Evolutionary conservation across 2,113 vertebrate species (phyloP), one percentile per base, ranked within the genome.

Genomic region (Pelobates fuscus): DNA sequence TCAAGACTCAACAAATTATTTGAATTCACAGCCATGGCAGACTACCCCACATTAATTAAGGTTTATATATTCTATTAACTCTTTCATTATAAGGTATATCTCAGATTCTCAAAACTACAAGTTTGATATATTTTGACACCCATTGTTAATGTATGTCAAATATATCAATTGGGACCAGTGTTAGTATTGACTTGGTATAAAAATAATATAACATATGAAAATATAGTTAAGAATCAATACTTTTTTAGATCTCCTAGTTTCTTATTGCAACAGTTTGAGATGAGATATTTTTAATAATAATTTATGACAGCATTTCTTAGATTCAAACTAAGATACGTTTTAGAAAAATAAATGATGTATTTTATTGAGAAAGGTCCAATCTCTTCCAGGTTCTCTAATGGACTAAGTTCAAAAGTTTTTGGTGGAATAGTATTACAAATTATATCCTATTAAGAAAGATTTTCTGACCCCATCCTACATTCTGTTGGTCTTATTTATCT

Each of bases 281-380:
- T n/a, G n/a, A n/a, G n/a, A n/a, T n/a, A n/a, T n/a, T n/a, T n/a
- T n/a, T n/a, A n/a, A n/a, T n/a, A n/a, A n/a, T n/a, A n/a, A n/a
- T n/a, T n/a, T n/a, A n/a, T n/a, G n/a, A n/a, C n/a, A n/a, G n/a
- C n/a, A n/a, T 71, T 80, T 85, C 84, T 78, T 82, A 86, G 67
- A 81, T 86, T 85, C 81, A 85, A 82, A 84, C 79, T 69, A 73
- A 77, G 84, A 75, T 75, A 86, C 80, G 75, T 83, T n/a, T n/a
- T n/a, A n/a, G 84, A 81, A 88, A 89, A 89, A 81, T 83, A 88
- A 77, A 86, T 75, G 79, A 66, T 86, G 78, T 71, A 62, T 84
- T 81, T 83, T 83, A 88, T 87, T 84, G 80, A 80, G 44, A 41
- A 79, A 73, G 62, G 58, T 82, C 80, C 79, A 74, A 68, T 86